Conservation (phyloP, 2,113 vertebrate species). For the Nannobrachium achirus region DNA sequence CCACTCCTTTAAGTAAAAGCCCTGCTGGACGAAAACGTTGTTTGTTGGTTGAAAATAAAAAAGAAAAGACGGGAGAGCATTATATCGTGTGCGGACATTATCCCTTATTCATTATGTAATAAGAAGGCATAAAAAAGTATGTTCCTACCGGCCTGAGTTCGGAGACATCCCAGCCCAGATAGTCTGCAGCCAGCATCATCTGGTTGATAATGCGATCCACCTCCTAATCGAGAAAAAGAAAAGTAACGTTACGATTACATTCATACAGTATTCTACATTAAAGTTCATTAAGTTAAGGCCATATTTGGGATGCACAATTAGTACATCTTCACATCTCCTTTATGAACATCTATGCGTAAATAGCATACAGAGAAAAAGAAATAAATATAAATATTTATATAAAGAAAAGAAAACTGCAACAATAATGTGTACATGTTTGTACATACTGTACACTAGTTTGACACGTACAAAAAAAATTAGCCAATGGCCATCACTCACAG, state of each 20-base stretch:
- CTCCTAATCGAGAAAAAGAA: conserved; percentile 78
- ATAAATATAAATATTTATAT: too few species aligned
- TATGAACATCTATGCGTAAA: too few species aligned
- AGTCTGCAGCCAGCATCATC: conserved; percentile 95
- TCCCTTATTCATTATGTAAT: too few species aligned
- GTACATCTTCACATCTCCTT: too few species aligned
- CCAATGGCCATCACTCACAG: conserved; percentile 79
- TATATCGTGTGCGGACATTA: too few species aligned
- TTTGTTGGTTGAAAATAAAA: too few species aligned
- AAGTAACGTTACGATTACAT: conserved; percentile 3
- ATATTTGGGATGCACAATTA: too few species aligned
- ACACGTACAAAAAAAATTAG: neutral
- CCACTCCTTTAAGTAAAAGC: too few species aligned
- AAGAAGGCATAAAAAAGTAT: neutral
- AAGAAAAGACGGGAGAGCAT: too few species aligned
- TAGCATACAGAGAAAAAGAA: too few species aligned
- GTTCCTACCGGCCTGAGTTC: conserved; percentile 89
- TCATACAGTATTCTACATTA: neutral
- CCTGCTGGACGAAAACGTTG: too few species aligned
- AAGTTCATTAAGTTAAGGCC: neutral
- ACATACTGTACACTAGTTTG: neutral
- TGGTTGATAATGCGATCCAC: conserved; percentile 92
- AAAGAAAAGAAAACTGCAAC: too few species aligned
- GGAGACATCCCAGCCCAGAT: conserved; percentile 92
- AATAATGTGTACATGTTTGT: neutral